Evolutionary conservation across 2,888 invertebrate genomes (phyloP), one percentile per base, ranked within the genome.

Genomic region (Polyploca ridens): DNA sequence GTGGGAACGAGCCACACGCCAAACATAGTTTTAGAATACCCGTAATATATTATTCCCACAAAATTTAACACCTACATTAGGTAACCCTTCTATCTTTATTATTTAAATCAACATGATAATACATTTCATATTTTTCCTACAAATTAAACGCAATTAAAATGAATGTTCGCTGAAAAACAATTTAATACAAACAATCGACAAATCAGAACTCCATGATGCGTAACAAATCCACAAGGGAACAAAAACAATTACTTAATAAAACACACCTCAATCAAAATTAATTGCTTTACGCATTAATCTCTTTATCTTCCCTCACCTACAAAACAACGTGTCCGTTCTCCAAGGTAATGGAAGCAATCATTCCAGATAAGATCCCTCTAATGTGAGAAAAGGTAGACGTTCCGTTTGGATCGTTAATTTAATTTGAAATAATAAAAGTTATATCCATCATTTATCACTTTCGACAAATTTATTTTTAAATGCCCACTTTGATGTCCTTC

Each of bases 401-500:
- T 82, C 84, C 90, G 86, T 83, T 84, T 80, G 87, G 88, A 88
- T 92, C 91, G 93, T 93, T 93, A 91, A 93, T 93, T 93, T 93
- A 93, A 93, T 93, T 93, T 91, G 91, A 93, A 91, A 92, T 93
- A 93, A 93, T 93, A 93, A 93, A 93, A 92, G 84, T 91, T 91
- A 91, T 93, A 92, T 90, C 88, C 91, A 87, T 90, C 93, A 91
- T 93, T 93, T 93, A 93, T 93, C 93, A 91, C 92, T 90, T 92
- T 91, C 91, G 91, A 94, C 94, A 94, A 94, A 94, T 94, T 94
- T 90, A 91, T 90, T 92, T 94, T 92, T 93, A 93, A 94, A 93
- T 90, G 91, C 88, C 89, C 87, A 89, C 87, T 88, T 86, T 85
- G 88, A 86, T 79, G 88, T 87, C 86, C 87, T 83, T 85, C 86